A percentile compares a stretch with the other conserved stretches of the same genome.
Conservation (phyloP, 2,888 invertebrate genomes). For the Pachydiplax longipennis region DNA sequence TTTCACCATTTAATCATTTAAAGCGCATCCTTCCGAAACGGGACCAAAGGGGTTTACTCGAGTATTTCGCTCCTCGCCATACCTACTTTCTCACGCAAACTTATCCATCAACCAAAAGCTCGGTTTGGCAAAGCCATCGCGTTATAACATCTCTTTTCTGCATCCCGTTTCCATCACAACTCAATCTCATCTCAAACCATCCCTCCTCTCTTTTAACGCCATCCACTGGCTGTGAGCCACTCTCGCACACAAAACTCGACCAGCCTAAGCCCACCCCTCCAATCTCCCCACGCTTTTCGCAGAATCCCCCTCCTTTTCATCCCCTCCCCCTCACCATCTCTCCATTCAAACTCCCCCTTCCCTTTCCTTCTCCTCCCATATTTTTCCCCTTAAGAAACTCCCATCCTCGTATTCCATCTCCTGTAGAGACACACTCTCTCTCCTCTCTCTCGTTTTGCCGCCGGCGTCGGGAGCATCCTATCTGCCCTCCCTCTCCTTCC, state of each 20-base stretch:
- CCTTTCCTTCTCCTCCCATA: neutral
- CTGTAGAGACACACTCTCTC: constrained; percentile 14
- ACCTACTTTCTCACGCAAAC: constrained; percentile 4
- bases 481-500: neutral
- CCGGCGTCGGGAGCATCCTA: neutral
- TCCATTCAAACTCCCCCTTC: neutral
- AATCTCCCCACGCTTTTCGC: neutral
- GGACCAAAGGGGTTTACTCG: neutral
- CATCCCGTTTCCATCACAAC: neutral
- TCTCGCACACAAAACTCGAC: neutral
- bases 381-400: neutral
- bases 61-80: neutral
- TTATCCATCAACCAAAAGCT: neutral
- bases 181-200: constrained; percentile 2
- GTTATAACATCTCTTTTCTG: neutral
- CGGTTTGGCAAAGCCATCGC: neutral
- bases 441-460: neutral
- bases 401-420: neutral
- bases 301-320: neutral
- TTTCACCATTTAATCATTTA: neutral
- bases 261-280: neutral
- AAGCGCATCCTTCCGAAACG: neutral
- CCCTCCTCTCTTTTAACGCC: constrained; percentile 6
- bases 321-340: neutral
- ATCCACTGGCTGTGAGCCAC: neutral